Evolutionary conservation across 1,140 invertebrate species (phyloP).

Genomic region (Zaprionus taronus): DNA sequence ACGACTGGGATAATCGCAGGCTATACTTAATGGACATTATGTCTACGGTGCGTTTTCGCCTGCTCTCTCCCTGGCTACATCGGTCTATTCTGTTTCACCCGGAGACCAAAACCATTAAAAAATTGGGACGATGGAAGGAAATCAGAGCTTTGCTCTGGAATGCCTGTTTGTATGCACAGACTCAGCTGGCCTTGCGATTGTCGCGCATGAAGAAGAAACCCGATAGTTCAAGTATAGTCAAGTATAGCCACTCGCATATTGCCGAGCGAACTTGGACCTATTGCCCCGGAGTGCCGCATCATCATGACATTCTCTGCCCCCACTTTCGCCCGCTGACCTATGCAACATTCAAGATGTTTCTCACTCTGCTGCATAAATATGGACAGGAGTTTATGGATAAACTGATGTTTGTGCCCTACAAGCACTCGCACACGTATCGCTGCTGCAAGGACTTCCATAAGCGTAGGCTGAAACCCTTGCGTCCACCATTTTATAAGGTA

Average conservation of each 20-base stretch:
- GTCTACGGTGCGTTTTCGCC: slow-evolving; percentile 19
- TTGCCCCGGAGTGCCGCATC: slow-evolving; percentile 41
- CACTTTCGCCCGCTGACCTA: slow-evolving; percentile 35
- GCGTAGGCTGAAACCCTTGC: neutral
- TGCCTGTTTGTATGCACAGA: neutral
- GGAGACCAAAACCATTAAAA: slow-evolving; percentile 11
- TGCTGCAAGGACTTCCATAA: slow-evolving; percentile 29
- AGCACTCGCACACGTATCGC: slow-evolving; percentile 14
- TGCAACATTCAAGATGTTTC: slow-evolving; percentile 16
- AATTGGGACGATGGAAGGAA: neutral
- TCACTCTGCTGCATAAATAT: neutral
- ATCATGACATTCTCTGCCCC: slow-evolving; percentile 31
- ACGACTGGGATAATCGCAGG: slow-evolving; percentile 30
- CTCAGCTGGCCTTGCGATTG: neutral
- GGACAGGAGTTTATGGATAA: neutral
- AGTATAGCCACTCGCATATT: neutral
- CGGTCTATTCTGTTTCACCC: slow-evolving; percentile 2
- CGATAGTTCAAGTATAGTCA: neutral
- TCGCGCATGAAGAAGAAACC: neutral
- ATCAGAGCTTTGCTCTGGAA: slow-evolving; percentile 21
- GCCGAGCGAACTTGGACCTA: slow-evolving; percentile 31
- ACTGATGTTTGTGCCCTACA: slow-evolving; percentile 22
- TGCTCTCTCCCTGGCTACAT: slow-evolving; percentile 37
- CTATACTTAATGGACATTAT: neutral
- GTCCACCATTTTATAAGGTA: neutral